Conservation (phyloP, 2,113 vertebrate genomes). For the Phalacrocorax pelagicus region DNA sequence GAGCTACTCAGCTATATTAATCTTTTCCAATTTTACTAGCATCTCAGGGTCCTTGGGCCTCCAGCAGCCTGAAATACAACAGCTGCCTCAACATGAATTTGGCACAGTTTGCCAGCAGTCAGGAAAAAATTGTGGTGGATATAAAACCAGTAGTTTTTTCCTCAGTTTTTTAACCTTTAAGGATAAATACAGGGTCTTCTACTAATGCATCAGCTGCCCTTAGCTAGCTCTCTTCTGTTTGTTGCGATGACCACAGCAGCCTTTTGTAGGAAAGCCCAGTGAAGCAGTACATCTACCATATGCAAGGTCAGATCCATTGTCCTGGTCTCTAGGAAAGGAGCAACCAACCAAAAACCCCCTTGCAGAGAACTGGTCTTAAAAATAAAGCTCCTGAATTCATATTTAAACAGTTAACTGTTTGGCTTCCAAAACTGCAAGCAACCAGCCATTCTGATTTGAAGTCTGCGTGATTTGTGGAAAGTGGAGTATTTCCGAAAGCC, state of each 20-base stretch:
- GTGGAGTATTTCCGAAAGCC: neutral
- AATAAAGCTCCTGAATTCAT: neutral
- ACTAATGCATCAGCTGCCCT: neutral
- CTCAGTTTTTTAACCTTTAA: neutral
- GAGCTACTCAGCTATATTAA: conserved; percentile 25
- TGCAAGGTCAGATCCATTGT: neutral
- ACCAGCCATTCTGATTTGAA: neutral
- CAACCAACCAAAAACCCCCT: neutral
- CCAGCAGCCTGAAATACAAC: conserved; percentile 6
- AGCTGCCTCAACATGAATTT: conserved; percentile 42
- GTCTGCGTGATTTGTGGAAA: neutral
- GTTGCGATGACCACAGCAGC: neutral
- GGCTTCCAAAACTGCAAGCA: neutral
- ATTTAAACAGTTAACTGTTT: neutral
- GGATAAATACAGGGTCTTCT: neutral
- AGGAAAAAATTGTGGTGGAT: neutral
- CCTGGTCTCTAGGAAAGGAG: neutral
- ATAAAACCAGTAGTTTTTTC: neutral
- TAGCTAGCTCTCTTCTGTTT: neutral
- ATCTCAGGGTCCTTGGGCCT: conserved; percentile 12
- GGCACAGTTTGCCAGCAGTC: neutral
- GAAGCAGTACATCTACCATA: neutral
- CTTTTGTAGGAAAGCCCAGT: neutral
- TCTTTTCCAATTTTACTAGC: conserved; percentile 31
- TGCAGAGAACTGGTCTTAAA: neutral